Base-by-base conservation (phyloP, 2,888 invertebrate genomes). In the Imbricaverruca yamaguchii region DNA sequence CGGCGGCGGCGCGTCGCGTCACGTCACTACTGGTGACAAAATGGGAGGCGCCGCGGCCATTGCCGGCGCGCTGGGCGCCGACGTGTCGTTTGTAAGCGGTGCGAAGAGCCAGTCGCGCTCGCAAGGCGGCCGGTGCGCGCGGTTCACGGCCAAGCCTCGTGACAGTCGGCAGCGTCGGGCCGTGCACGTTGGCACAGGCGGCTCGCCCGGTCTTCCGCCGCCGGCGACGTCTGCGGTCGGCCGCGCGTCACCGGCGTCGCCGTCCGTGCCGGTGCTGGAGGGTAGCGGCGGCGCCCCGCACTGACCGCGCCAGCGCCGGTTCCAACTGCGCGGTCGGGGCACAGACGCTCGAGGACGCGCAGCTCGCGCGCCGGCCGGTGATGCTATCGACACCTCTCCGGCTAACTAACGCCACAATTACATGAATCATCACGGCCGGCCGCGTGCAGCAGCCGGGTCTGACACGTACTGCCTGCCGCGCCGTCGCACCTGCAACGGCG, bases 381-480 rank as follows among this genome's bases (percentile, higher is more conserved):
- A 69, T 39, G 25, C 23, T 69, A 69, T 69, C 69, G 15, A 12
- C 25, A 7, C 15, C 39, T 23, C 15, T 39, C 69, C 39, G 69
- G 39, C 69, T 69, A 69, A 69, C 69, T 69, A 69, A 69, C 69
- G 39, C 69, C 15, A 39, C 69, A 69, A 69, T 69, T 69, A 69
- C 69, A 69, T 69, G 69, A 69, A 69, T 69, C 69, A 69, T 69
- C 69, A 39, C 39, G 67, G 25, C 39, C 25, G 69, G 13, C 69
- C 25, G 69, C 23, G 39, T 69, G 69, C 69, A 69, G 69, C 39
- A 13, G 6, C 13, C 15, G 39, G 13, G 23, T 23, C 65, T 23
- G 61, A 61, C 61, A 18, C 61, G 61, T 15, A 13, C 61, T 8
- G 23, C 61, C 61, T 8, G 23, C 61, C 61, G 61, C 61, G 18